Evolutionary conservation across 35 echinoderm and acorn worm genomes (phyloP), one percentile per base, ranked within the genome.

Genomic region (Strongylocentrotus purpuratus): DNA sequence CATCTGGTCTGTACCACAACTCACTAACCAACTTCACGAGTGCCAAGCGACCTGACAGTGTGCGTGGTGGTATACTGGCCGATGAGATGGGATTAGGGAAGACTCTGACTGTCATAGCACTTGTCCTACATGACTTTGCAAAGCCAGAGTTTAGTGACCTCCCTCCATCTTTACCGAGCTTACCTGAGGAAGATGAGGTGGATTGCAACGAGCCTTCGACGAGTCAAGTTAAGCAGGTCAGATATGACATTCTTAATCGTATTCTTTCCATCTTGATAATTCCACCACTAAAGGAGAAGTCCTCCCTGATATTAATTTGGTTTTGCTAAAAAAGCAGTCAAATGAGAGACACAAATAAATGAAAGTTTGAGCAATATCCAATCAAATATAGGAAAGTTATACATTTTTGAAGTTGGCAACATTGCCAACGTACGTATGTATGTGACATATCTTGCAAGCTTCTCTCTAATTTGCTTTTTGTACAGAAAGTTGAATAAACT

Each of bases 1-100:
- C 32, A 33, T 32, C 31, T 25, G 93, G 94, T 11, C 97, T 95
- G 41, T 99, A 85, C 86, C 78, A 92, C 22, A 99, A 99, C 95
- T 96, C 95, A 2, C 31, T 97, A 45, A 99, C 96, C 47, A 99
- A 99, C 95, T 98, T 90, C 60, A 94, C 86, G 33, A 99, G 94
- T 70, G 33, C 50, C 28, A 97, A 95, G 17, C 95, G 92, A 85
- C 98, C 98, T 17, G 94, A 86, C 46, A 88, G 90, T 33, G 95
- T 99, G 7, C 89, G 94, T n/a, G 98, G 98, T 35, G 98, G 98
- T 6, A 97, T 99, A 86, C 88, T 99, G 31, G 98, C 98, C 0
- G 98, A 99, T 31, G 98, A 99, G 46, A 99, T 99, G 98, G 98
- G 98, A 7, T 59, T 99, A 9, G 98, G 98, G 5, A 99, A 99